Base-by-base conservation (phyloP, 2,113 vertebrate species). In the Danionella cerebrum region DNA sequence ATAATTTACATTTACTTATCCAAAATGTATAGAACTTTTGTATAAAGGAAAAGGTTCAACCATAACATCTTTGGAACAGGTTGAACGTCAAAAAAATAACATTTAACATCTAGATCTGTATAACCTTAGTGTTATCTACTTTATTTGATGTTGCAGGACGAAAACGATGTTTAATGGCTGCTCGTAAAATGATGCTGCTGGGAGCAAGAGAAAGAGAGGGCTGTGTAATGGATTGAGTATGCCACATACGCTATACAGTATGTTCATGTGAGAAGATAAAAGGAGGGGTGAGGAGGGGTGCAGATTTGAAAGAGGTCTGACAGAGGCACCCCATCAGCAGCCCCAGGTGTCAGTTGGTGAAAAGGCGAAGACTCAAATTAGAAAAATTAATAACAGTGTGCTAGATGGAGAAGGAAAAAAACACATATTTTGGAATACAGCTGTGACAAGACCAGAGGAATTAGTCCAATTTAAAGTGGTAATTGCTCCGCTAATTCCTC, bases 401-500 rank as follows among this genome's bases (percentile, higher is more conserved):
- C 67, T 50, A 65, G 54, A 67, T 78, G 68, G 76, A 77, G 72
- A 79, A 79, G 31, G 33, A 53, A 70, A 73, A 59, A 73, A 80
- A 78, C 76, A 51, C 71, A 78, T 74, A 69, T 75, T 75, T 75
- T 75, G 73, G 63, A 85, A 85, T 88, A 79, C 84, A 84, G 82
- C 82, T 83, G 80, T 89, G 87, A 88, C 86, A 88, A 82, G 80
- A 79, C 78, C 78, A 78, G 77, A 81, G 83, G 84, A 88, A 86
- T 84, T 86, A 87, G 80, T 82, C 85, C 83, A 90, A 90, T 88
- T 90, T 88, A 90, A 87, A 85, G 82, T 84, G 80, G 76, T 89
- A 89, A 90, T 90, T 88, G 84, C 87, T 83, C 85, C 74, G 78
- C 84, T 88, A 89, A 90, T 90, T 90, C 84, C 82, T 86, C 79